phyloP scores from a whole-genome alignment of 2,113 vertebrate species.

The crab-eating macaque (Macaca fascicularis) region DNA sequence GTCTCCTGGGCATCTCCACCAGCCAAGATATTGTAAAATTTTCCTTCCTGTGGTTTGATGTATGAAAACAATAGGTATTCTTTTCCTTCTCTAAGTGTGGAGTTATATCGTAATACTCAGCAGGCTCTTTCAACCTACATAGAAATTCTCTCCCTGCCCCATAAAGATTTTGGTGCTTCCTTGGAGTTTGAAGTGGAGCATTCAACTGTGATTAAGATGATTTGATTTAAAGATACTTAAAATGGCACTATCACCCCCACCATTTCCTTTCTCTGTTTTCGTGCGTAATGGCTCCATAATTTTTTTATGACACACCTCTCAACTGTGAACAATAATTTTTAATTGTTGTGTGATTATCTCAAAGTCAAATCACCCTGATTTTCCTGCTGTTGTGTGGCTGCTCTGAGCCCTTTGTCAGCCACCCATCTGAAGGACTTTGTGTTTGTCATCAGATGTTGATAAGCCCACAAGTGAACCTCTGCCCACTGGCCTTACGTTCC shows the following conservation, averaged over 20 bases:
- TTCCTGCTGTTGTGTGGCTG: fast-evolving
- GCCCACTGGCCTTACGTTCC: fast-evolving
- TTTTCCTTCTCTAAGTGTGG: constrained; percentile 8
- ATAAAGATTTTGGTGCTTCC: neutral
- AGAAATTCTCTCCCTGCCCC: neutral
- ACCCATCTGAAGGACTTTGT: neutral
- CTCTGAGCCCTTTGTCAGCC: neutral
- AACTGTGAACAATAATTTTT: neutral
- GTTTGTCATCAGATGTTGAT: neutral
- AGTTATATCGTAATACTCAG: constrained; percentile 38
- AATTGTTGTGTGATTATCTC: neutral
- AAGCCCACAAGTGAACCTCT: neutral
- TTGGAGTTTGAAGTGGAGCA: neutral
- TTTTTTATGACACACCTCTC: neutral
- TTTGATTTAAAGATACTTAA: neutral
- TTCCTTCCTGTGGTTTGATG: constrained; percentile 41
- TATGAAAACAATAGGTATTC: constrained; percentile 63
- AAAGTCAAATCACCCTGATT: neutral
- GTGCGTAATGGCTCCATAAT: neutral
- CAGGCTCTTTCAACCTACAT: neutral
- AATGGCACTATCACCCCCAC: neutral
- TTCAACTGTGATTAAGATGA: neutral
- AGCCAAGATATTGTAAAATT: neutral
- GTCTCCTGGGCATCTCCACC: neutral
- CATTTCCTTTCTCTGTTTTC: neutral